phyloP scores from a whole-genome alignment of 2,888 invertebrate species.

The Cataglyphis rosenhaueri region DNA sequence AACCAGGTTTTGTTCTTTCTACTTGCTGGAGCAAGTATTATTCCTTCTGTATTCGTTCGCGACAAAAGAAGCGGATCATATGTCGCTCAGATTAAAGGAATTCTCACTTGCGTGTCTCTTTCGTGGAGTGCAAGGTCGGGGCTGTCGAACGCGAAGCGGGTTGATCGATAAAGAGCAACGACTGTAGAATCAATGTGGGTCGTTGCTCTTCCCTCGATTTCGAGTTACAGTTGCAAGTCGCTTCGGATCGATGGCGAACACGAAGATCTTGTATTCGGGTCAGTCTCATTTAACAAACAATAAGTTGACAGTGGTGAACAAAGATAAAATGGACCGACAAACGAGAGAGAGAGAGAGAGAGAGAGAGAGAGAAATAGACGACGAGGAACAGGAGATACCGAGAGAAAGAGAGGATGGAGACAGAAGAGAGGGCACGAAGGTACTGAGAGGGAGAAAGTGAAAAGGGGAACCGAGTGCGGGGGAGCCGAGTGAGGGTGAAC shows the following conservation, averaged over 20 bases:
- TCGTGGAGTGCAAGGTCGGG: slow-evolving; percentile 71
- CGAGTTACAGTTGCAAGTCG: slow-evolving; percentile 62
- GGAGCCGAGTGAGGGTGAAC: slow-evolving; percentile 56
- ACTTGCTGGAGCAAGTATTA: background rate
- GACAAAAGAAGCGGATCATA: slow-evolving; percentile 25
- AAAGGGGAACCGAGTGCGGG: slow-evolving; percentile 57
- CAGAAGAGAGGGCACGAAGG: slow-evolving; percentile 24
- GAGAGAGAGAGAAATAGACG: background rate
- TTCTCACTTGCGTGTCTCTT: slow-evolving; percentile 3
- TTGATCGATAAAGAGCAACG: slow-evolving; percentile 73
- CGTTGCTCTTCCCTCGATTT: slow-evolving; percentile 68
- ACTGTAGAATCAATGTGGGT: slow-evolving; percentile 70
- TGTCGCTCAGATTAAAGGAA: slow-evolving; percentile 35
- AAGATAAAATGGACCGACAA: slow-evolving; percentile 51
- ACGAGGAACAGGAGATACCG: background rate
- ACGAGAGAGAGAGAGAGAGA: background rate
- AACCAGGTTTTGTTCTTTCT: slow-evolving; percentile 8
- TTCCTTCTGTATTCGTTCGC: background rate
- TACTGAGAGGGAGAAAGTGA: slow-evolving; percentile 45
- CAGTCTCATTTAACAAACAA: slow-evolving; percentile 74
- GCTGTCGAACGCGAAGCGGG: slow-evolving; percentile 60
- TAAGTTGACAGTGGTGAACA: slow-evolving; percentile 73
- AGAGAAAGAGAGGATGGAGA: slow-evolving; percentile 23
- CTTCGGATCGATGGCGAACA: slow-evolving; percentile 43
- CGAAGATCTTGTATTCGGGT: slow-evolving; percentile 73